Evolutionary conservation across 2,888 invertebrate species (phyloP).

Genomic region (Drosophila meridiana): DNA sequence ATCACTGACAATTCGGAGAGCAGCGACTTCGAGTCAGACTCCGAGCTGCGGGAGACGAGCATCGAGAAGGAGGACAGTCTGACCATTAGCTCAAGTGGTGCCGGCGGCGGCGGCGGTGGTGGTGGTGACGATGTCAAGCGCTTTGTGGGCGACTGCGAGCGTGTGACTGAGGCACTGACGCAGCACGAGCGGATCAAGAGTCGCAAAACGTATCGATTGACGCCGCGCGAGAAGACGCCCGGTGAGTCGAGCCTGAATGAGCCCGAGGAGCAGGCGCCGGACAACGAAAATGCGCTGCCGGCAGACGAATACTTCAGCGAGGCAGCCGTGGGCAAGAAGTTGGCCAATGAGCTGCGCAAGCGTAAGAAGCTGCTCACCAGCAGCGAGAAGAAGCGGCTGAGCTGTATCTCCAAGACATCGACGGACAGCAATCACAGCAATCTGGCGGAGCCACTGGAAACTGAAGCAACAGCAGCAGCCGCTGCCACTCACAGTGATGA

Average conservation of each 20-base stretch:
- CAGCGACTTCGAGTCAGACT: conserved; percentile 84
- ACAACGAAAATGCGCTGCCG: conserved; percentile 87
- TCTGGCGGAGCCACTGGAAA: conserved; percentile 44
- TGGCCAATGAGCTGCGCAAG: conserved; percentile 64
- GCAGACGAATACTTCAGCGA: conserved; percentile 89
- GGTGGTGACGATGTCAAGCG: conserved; percentile 79
- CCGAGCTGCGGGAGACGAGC: conserved; percentile 83
- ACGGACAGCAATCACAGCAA: conserved; percentile 84
- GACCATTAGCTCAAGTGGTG: conserved; percentile 66
- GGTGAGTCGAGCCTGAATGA: conserved; percentile 68
- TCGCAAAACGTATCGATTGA: conserved; percentile 84
- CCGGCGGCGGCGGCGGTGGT: not conserved
- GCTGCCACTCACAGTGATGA: conserved; percentile 74
- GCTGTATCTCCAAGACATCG: conserved; percentile 84
- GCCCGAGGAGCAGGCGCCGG: conserved; percentile 64
- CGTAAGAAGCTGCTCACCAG: conserved; percentile 72
- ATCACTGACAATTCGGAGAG: conserved; percentile 84
- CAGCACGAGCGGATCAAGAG: conserved; percentile 85
- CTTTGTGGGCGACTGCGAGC: conserved; percentile 84
- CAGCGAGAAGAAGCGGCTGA: conserved; percentile 83
- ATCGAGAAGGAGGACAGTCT: conserved; percentile 83
- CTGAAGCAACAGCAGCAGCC: conserved; percentile 21
- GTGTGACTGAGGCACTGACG: conserved; percentile 82
- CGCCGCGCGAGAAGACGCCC: conserved; percentile 80
- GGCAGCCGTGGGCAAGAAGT: conserved; percentile 50